Base-by-base conservation (phyloP, 2,113 vertebrate genomes). In the Aythya baeri region DNA sequence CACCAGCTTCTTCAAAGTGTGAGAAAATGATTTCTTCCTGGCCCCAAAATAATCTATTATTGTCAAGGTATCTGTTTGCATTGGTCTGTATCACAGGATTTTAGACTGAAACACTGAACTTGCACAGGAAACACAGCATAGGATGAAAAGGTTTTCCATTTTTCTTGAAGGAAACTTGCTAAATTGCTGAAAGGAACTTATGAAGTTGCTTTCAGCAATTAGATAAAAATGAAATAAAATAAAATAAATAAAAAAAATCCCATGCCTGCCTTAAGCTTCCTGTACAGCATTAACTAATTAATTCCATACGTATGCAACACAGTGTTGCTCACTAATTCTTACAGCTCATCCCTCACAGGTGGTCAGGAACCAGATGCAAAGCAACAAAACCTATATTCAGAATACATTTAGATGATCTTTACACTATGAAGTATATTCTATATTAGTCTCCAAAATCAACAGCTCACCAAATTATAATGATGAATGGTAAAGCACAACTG, bases 21-120 rank as follows among this genome's bases (percentile, higher is more conserved):
- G 7, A 81, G 63, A 41, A 90, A 97, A 95, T 1, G 26, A 95
- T 96, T 98, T 94, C 66, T 97, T 95, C 59, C 3, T 1, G 34
- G 70, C 17, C 7, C 44, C 92, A 92, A 66, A 93, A 86, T 78
- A 83, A 93, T 91, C 72, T 65, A 49, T 74, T 91, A 49, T 46
- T 87, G n/a, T 65, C 85, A 89, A 34, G 18, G 7, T 76, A 59
- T 73, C 36, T 93, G 71, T 83, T 58, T 79, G 50, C 26, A 71
- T 2, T 91, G 61, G 52, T 75, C 88, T 55, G 80, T 83, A 43
- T 73, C 66, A 76, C 21, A 67, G 65, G 7, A 8, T 84, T 52
- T 66, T 80, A 54, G 17, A 77, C 22, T 63, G 68, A 78, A 94
- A 54, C 34, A 73, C 54, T 38, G 17, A 89, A 38, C 29, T 55